These are phyloP conservation scores for Zaprionus gabonicus DNA, from an alignment of 1,140 invertebrate genomes.

Conservation along the genomic window DNA sequence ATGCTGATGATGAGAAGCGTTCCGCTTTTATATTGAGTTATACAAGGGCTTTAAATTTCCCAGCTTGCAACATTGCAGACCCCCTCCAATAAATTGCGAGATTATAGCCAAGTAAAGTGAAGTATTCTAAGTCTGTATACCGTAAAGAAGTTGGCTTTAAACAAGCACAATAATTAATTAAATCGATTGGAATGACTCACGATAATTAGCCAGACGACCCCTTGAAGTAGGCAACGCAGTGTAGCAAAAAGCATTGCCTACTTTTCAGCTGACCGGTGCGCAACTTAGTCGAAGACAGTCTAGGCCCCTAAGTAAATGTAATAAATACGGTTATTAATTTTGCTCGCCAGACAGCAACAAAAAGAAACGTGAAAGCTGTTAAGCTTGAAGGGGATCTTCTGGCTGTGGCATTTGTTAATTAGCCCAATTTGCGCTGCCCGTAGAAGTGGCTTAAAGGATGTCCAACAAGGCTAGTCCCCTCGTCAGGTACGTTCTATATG, in stretches of 20 bases:
- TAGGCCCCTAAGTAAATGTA: conserved; percentile 10
- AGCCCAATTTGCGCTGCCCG: conserved; percentile 50
- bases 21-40: conserved; percentile 71
- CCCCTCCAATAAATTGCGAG: conserved; percentile 3
- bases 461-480: neutral
- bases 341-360: conserved; percentile 3
- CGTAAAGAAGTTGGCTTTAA: neutral
- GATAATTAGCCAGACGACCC: neutral
- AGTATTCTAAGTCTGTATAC: neutral
- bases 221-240: conserved; percentile 27
- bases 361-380: conserved; percentile 25
- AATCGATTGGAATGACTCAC: neutral
- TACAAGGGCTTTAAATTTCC: conserved; percentile 62
- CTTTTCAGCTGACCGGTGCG: conserved; percentile 47
- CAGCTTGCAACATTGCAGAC: conserved; percentile 41
- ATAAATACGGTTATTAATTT: conserved; percentile 35
- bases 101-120: neutral
- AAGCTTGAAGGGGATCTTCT: conserved; percentile 42
- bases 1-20: conserved; percentile 35
- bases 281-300: neutral
- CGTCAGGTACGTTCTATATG: neutral
- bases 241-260: conserved; percentile 47
- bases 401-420: conserved; percentile 72
- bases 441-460: conserved; percentile 23
- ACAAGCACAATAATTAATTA: neutral